phyloP scores from a whole-genome alignment of 2,797 vertebrate genomes.

The Dallia pectoralis region DNA sequence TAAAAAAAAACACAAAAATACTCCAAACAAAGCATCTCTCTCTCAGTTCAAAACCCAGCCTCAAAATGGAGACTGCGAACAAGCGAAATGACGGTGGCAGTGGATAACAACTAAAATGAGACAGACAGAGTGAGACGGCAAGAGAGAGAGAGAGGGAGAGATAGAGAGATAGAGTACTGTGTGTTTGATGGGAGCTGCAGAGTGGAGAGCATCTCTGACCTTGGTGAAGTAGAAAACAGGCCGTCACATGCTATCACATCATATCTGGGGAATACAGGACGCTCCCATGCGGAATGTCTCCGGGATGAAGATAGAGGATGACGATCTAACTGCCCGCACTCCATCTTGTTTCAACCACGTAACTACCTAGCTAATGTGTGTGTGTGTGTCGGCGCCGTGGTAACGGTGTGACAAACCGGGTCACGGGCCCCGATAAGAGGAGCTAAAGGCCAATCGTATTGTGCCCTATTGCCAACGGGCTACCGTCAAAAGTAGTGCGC shows the following conservation, averaged over 20 bases:
- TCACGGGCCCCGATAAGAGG: too few species aligned
- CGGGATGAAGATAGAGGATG: conserved; percentile 22
- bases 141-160: conserved; percentile 16
- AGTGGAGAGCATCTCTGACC: conserved; percentile 36
- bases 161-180: not conserved
- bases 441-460: too few species aligned
- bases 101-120: conserved; percentile 24
- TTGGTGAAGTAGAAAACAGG: conserved; percentile 43
- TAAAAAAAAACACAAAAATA: too few species aligned
- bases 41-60: not conserved
- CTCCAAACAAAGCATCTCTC: not conserved
- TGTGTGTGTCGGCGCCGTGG: not conserved
- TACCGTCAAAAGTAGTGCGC: too few species aligned
- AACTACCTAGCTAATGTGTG: not conserved
- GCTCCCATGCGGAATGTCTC: conserved; percentile 21
- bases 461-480: too few species aligned
- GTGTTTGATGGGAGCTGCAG: not conserved
- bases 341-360: not conserved
- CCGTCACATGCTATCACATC: conserved; percentile 54
- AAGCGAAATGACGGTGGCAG: conserved; percentile 27
- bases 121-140: not conserved
- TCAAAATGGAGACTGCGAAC: not conserved
- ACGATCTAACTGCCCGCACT: not conserved
- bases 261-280: conserved; percentile 38
- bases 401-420: conserved; percentile 6